A percentile compares a stretch with the other conserved stretches of the same genome.
Conservation (phyloP, 2,888 invertebrate species). For the Blastobasis lacticolella region DNA sequence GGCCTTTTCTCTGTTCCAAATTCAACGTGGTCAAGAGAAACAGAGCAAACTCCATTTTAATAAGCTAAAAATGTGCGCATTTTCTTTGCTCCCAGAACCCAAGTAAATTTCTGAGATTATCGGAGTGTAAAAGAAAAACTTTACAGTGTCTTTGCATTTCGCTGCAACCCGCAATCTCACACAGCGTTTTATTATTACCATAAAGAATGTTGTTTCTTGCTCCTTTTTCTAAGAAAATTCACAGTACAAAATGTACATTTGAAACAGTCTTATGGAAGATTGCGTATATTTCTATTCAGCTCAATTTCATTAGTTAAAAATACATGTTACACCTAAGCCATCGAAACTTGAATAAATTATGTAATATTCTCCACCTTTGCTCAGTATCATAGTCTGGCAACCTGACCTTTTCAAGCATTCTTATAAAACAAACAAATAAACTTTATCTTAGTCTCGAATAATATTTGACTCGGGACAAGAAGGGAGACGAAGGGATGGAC, state of each 20-base stretch:
- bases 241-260: too few species aligned
- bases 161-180: not conserved
- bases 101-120: slow-evolving; percentile 37
- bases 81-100: slow-evolving; percentile 32
- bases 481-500: not conserved
- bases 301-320: too few species aligned
- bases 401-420: too few species aligned
- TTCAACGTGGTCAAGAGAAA: slow-evolving; percentile 18
- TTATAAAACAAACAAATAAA: too few species aligned
- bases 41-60: slow-evolving; percentile 30
- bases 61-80: slow-evolving; percentile 41
- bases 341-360: too few species aligned
- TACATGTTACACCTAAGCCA: too few species aligned
- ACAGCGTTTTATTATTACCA: not conserved
- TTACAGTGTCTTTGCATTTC: slow-evolving; percentile 14
- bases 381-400: too few species aligned
- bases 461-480: not conserved
- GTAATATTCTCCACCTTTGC: too few species aligned
- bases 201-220: not conserved
- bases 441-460: too few species aligned
- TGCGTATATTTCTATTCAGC: too few species aligned
- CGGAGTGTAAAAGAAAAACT: slow-evolving; percentile 33
- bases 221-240: too few species aligned
- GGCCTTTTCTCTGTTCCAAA: slow-evolving; percentile 20
- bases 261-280: too few species aligned